A percentile compares a stretch with the other conserved stretches of the same genome.
These are phyloP conservation scores for Ascaphus truei DNA, from an alignment of 2,113 vertebrate genomes.

Conservation along the genomic window DNA sequence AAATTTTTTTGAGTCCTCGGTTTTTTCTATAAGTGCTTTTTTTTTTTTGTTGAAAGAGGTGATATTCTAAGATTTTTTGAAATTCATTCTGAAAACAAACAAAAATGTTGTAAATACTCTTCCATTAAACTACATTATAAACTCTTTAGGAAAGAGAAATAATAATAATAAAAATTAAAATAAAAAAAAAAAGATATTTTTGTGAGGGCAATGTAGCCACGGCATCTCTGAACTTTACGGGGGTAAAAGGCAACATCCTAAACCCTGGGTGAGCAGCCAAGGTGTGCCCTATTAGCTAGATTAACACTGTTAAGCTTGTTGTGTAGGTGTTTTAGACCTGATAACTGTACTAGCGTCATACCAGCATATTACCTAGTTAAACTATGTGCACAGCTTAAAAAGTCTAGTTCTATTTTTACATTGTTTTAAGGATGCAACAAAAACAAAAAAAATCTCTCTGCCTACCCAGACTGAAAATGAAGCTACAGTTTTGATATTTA, in stretches of 20 bases:
- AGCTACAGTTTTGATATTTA: conserved; percentile 66
- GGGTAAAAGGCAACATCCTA: conserved; percentile 48
- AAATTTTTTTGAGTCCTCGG: conserved; percentile 90
- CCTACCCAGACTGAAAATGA: conserved; percentile 63
- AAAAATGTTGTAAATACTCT: conserved; percentile 92
- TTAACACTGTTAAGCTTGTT: conserved; percentile 61
- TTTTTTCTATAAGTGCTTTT: conserved; percentile 94
- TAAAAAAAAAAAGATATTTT: no score
- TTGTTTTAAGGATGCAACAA: conserved; percentile 45
- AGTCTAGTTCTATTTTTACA: conserved; percentile 59
- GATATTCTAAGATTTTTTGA: conserved; percentile 82
- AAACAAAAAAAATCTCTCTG: conserved; percentile 39
- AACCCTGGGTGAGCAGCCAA: conserved; percentile 54
- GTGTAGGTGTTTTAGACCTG: conserved; percentile 69
- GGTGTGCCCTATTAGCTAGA: conserved; percentile 55
- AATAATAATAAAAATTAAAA: no score
- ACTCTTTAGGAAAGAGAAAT: conserved; percentile 78
- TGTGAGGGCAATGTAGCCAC: conserved; percentile 87
- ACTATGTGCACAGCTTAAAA: conserved; percentile 66
- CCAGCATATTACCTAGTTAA: conserved; percentile 79
- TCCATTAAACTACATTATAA: conserved; percentile 97
- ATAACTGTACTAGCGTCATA: conserved; percentile 74
- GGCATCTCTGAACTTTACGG: conserved; percentile 69
- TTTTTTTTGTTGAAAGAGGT: conserved; percentile 85
- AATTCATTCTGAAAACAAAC: conserved; percentile 81